Base-by-base conservation (phyloP, 2,797 vertebrate species). In the Oryzias sinensis region DNA sequence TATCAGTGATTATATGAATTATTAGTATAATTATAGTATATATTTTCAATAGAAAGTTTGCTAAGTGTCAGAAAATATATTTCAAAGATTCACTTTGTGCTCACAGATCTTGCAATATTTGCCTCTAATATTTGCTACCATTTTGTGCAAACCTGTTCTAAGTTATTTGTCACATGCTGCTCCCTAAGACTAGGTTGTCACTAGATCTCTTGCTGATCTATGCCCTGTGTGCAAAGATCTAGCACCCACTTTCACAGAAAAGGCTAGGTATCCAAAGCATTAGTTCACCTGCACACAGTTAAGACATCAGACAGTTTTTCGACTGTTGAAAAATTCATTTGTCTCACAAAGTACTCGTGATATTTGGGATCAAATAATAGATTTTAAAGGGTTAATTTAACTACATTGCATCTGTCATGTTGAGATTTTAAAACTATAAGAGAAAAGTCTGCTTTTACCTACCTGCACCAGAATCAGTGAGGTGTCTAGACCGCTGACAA, bases 401-500 rank as follows among this genome's bases (percentile, higher is more conserved):
- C 7, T 42, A 1, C 33, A 33, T 18, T 15, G 56, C 40, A 33
- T 29, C 44, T 41, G 15, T 29, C 2, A 0, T 41, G 44, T 0
- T 18, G 18, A 48, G 24, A 22, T 40, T 18, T 3, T 11, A 37
- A 11, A 43, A 44, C 4, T 13, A 20, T 7, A 6, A 42, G 15
- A 20, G 20, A 53, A 27, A 14, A 25, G 15, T 29, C 20, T 47
- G 24, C 40, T 41, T 20, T 24, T n/a, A n/a, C n/a, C n/a, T 43
- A 5, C 42, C 41, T 11, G 16, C 62, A 59, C 14, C 22, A 42
- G n/a, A 42, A 22, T 45, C 42, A 63, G 16, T 15, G 59, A 43
- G 43, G 48, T 67, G 59, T 76, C 45, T 86, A 71, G 75, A 79
- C 87, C 49, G 65, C 59, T 65, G 65, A 81, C 63, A 86, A 88